Evolutionary conservation across 2,888 invertebrate genomes (phyloP).

Genomic region (Sesamia inferens): DNA sequence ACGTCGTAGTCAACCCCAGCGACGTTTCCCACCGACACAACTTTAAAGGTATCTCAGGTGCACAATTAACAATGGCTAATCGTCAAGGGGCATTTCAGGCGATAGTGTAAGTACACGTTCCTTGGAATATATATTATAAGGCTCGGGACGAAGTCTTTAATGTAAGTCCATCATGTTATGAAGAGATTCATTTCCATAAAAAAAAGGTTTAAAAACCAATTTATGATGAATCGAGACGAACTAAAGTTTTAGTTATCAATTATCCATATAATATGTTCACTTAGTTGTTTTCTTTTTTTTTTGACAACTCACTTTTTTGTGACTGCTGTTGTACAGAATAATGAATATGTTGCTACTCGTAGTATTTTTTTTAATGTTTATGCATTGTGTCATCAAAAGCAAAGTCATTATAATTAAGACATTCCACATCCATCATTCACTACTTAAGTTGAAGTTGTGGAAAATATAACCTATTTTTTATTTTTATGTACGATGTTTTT

Average conservation of each 20-base stretch:
- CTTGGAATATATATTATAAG: slow-evolving; percentile 4
- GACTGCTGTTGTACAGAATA: slow-evolving; percentile 17
- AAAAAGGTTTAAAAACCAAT: slow-evolving; percentile 11
- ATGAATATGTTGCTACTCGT: slow-evolving; percentile 18
- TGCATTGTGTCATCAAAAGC: slow-evolving; percentile 19
- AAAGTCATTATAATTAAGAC: slow-evolving; percentile 35
- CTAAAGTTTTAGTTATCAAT: slow-evolving; percentile 28
- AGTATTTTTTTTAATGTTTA: slow-evolving; percentile 22
- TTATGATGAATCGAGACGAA: slow-evolving; percentile 12
- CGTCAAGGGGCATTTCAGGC: slow-evolving; percentile 9
- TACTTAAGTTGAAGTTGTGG: slow-evolving; percentile 25
- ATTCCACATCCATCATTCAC: slow-evolving; percentile 42
- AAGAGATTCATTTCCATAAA: not conserved
- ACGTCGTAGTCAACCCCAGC: slow-evolving; percentile 91
- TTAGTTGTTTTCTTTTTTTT: not conserved
- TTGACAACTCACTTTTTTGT: slow-evolving; percentile 17
- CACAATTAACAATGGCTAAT: not conserved
- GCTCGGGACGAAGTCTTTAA: slow-evolving; percentile 4
- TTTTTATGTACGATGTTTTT: slow-evolving; percentile 32
- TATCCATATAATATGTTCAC: slow-evolving; percentile 2
- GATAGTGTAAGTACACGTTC: slow-evolving; percentile 39
- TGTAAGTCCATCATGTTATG: not conserved
- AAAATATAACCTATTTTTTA: not conserved
- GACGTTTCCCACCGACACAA: slow-evolving; percentile 85
- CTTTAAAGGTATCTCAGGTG: slow-evolving; percentile 70